Base-by-base conservation (phyloP, 2,888 invertebrate genomes). In the Cactoblastis cactorum region DNA sequence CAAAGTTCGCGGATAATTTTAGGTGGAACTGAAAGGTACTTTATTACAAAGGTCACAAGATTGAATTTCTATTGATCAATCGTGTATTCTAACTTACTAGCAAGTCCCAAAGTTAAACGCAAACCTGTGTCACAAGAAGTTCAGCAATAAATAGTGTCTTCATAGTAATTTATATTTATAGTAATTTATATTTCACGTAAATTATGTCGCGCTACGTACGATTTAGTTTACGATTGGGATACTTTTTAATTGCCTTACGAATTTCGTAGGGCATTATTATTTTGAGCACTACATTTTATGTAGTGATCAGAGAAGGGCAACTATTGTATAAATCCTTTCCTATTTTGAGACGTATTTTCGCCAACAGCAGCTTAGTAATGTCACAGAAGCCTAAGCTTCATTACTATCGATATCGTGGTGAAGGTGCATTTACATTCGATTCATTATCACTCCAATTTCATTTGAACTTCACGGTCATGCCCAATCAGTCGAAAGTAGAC, bases 351-450 rank as follows among this genome's bases (percentile, higher is more conserved):
- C 43, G 8, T 28, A 15, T 43, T 22, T 17, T 17, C 22, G 14
- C 57, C 61, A 61, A 56, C 62, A 62, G 50, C 57, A 65, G 53
- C 59, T 35, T 54, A 41, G 52, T 52, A 6, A 28, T 53, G 47
- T 53, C 51, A 54, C 60, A 35, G 59, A 60, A 67, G 65, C 62
- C 54, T 61, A 58, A 51, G 62, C 64, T 65, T 67, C 61, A 55
- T 67, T 50, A 57, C 54, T 56, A 54, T 69, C 63, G 51, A 65
- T 60, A 63, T 61, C 59, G 65, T 68, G 83, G 83, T 84, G 83
- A 76, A 77, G 84, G 84, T 83, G 84, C 83, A 84, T 84, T 84
- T 84, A 84, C 69, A 71, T 65, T 64, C 56, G 53, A 53, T 47
- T 50, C 53, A 54, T 52, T 50, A 39, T 49, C 51, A 54, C 47